Evolutionary conservation across 2,113 vertebrate species (phyloP).

Genomic region (Hydropotes inermis): DNA sequence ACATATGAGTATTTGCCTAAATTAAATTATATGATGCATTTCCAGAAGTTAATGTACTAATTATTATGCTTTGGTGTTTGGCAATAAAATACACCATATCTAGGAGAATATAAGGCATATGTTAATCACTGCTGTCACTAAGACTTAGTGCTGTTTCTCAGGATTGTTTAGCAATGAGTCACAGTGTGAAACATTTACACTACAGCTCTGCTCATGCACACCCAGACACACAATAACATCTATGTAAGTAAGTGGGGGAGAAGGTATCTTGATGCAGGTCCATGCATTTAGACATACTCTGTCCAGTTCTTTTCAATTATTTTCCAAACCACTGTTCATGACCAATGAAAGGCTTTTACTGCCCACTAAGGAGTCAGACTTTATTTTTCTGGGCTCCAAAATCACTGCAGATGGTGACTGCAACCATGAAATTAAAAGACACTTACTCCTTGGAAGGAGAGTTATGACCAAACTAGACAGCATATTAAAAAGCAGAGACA

Average conservation of each 20-base stretch:
- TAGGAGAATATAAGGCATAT: not conserved
- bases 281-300: not conserved
- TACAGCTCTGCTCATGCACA: not conserved
- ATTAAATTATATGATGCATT: not conserved
- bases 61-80: not conserved
- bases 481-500: not conserved
- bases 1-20: constrained; percentile 6
- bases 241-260: not conserved
- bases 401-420: not conserved
- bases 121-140: not conserved
- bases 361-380: not conserved
- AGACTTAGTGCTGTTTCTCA: not conserved
- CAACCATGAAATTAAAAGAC: not conserved
- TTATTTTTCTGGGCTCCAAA: not conserved
- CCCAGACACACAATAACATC: not conserved
- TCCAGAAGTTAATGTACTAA: not conserved
- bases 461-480: not conserved
- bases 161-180: not conserved
- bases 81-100: not conserved
- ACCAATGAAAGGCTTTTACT: not conserved
- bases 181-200: not conserved
- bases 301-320: not conserved
- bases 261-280: not conserved
- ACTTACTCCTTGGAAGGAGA: not conserved
- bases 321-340: not conserved